These are phyloP conservation scores for Amblyjoppa fuscipennis DNA, from an alignment of 2,888 invertebrate genomes.

Conservation along the genomic window DNA sequence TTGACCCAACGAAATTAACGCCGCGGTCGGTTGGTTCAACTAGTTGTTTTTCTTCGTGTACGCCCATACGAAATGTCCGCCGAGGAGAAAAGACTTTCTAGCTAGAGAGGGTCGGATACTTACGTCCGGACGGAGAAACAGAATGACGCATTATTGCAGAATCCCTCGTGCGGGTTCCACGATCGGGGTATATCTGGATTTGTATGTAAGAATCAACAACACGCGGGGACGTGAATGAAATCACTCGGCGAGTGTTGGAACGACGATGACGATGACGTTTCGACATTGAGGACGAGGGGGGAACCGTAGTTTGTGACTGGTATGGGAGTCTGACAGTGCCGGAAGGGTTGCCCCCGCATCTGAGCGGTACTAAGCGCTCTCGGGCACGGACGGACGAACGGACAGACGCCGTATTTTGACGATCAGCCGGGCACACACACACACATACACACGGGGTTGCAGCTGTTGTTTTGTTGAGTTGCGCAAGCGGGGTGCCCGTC, in stretches of 20 bases:
- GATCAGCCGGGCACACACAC: conserved; percentile 71
- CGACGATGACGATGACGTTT: conserved; percentile 66
- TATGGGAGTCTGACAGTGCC: conserved; percentile 65
- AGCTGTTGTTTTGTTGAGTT: conserved; percentile 84
- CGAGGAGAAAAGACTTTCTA: not conserved
- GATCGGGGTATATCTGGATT: conserved; percentile 21
- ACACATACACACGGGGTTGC: conserved; percentile 64
- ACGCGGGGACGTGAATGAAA: conserved; percentile 38
- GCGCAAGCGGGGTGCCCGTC: conserved; percentile 78
- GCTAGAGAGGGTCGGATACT: not conserved
- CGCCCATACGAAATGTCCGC: not conserved
- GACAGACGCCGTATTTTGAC: conserved; percentile 78
- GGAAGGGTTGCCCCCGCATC: conserved; percentile 75
- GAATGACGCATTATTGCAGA: conserved; percentile 38
- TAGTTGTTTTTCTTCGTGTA: not conserved
- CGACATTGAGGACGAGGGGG: conserved; percentile 26
- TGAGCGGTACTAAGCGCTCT: conserved; percentile 58
- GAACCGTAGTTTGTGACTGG: conserved; percentile 48
- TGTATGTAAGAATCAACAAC: conserved; percentile 47
- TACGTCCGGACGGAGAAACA: not conserved
- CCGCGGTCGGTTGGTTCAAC: no score
- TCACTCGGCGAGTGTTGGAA: conserved; percentile 38
- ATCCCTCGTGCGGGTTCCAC: conserved; percentile 39
- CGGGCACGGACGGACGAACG: conserved; percentile 61
- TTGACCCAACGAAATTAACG: no score